Percentiles rank a stretch among this genome's conserved stretches.
Conservation (phyloP, 2,888 invertebrate species). For the Chrysopilus asiliformis region DNA sequence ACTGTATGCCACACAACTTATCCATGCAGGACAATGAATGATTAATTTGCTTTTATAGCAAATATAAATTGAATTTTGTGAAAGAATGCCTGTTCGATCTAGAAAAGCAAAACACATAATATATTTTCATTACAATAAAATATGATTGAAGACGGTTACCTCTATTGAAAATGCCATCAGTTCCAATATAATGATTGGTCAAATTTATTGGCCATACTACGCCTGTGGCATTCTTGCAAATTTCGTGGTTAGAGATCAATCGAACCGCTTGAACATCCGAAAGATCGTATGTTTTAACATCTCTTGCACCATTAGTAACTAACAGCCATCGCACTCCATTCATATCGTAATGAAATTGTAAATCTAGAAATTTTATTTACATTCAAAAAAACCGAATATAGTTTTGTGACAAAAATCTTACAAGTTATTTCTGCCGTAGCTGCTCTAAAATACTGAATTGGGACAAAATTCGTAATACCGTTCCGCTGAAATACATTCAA, state of each 20-base stretch:
- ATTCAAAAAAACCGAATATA: no score
- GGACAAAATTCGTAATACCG: constrained; percentile 33
- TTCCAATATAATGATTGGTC: constrained; percentile 21
- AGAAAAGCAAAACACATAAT: no score
- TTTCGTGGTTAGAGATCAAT: constrained; percentile 17
- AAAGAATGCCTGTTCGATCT: no score
- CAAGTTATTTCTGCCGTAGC: neutral
- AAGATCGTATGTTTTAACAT: constrained; percentile 24
- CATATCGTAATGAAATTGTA: constrained; percentile 31
- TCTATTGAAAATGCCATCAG: constrained; percentile 19
- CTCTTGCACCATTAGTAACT: constrained; percentile 18
- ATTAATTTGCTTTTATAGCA: no score
- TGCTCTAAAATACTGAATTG: constrained; percentile 41
- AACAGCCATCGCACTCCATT: constrained; percentile 29
- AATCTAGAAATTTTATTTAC: no score
- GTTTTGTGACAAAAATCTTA: no score
- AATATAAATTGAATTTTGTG: no score
- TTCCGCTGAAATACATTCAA: constrained; percentile 23
- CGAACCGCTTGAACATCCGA: no score
- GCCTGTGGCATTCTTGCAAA: constrained; percentile 18
- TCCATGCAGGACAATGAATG: no score
- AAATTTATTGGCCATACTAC: constrained; percentile 29
- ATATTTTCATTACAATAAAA: no score
- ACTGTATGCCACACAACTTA: no score
- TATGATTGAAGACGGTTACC: constrained; percentile 18